Evolutionary conservation across 2,888 invertebrate species (phyloP).

Genomic region (Ryuthela nishihirai): DNA sequence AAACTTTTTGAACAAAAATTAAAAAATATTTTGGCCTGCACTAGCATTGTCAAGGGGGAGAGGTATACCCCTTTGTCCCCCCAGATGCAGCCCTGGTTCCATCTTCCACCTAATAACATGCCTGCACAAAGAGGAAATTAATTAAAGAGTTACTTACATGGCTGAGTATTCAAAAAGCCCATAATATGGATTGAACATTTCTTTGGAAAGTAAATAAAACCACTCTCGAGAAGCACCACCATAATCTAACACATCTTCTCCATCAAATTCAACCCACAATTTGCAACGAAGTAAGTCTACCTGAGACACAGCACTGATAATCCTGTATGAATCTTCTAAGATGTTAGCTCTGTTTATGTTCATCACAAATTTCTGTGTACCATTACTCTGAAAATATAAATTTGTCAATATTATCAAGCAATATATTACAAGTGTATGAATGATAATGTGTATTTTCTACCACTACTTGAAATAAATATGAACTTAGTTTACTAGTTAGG

Average conservation of each 20-base stretch:
- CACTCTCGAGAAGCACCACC: conserved; percentile 95
- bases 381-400: conserved; percentile 68
- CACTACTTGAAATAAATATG: no score
- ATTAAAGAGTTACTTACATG: conserved; percentile 64
- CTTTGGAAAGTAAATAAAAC: conserved; percentile 97
- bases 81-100: no score
- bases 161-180: conserved; percentile 99
- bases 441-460: no score
- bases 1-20: no score
- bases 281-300: conserved; percentile 94
- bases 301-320: conserved; percentile 83
- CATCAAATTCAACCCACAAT: conserved; percentile 97
- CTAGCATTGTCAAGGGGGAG: no score
- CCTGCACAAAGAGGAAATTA: no score
- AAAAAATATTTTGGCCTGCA: no score
- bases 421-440: no score
- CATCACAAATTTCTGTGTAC: conserved; percentile 96
- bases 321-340: conserved; percentile 93
- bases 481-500: no score
- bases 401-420: no score
- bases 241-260: conserved; percentile 92
- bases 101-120: no score
- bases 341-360: conserved; percentile 82
- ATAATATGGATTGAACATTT: conserved; percentile 99
- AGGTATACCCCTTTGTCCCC: no score